Evolutionary conservation across 2,888 invertebrate genomes (phyloP), one percentile per base, ranked within the genome.

Genomic region (Oscheius sp.): DNA sequence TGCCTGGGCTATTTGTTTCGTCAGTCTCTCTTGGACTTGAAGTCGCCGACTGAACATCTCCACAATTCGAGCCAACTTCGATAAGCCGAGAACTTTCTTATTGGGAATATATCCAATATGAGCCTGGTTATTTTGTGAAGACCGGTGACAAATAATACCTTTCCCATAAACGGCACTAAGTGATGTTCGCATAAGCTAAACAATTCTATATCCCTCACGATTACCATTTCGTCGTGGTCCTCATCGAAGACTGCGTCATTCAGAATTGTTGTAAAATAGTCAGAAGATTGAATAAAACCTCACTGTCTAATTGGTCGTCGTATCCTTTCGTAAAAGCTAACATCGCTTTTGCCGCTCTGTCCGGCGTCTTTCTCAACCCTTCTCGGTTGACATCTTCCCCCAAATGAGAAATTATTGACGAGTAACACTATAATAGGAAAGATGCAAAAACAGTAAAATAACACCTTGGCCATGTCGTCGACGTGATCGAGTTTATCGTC

Each of bases 181-280:
- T 99, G 99, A 89, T 99, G 99, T 89, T 99, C 99, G 89, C 99
- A 99, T 93, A 98, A 94, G 18, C 97, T 97, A 90, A 98, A 99
- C 96, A 99, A 98, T 90, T 99, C 98, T 81, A 99, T 99, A 89
- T 99, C 97, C 49, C 13, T 96, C 0, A 99, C 98, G 0, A 99
- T 96, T 1, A 99, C 98, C 97, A 99, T 96, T 90, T 99, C 98
- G 89, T 99, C 99, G 87, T 96, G 96, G 89, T 99, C 96, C 89
- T 99, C 99, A 88, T 97, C 95, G 90, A 99, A 99, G 75, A 99
- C 93, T 0, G 98, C 99, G 85, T 95, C 95, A 90, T 98, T 97
- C 13, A 99, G 91, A 0, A 97, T 93, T 89, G 96, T 96, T 95
- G 92, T 46, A 75, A 73, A 1, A 41, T 6, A 16, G 18, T 29